A percentile compares a stretch with the other conserved stretches of the same genome.
Evolutionary conservation across 2,113 vertebrate species (phyloP).

Genomic region (Pogona vitticeps): DNA sequence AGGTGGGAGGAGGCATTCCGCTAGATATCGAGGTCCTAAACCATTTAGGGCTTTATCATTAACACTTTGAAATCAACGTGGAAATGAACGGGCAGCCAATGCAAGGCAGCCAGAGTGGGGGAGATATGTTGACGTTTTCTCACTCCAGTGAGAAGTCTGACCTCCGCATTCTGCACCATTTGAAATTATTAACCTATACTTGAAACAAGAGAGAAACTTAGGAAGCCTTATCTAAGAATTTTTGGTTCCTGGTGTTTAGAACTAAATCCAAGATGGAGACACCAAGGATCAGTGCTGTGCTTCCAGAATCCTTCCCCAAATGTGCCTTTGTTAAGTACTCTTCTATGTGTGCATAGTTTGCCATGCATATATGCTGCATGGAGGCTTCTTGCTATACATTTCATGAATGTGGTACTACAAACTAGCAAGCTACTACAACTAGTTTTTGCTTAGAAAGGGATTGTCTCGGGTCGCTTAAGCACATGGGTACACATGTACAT

Average conservation of each 20-base stretch:
- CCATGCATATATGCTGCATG: neutral
- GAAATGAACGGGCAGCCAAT: too few species aligned
- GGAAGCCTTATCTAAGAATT: neutral
- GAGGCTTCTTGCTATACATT: neutral
- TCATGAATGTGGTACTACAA: neutral
- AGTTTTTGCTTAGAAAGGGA: neutral
- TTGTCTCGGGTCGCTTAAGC: neutral
- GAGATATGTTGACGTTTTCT: too few species aligned
- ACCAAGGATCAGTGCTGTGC: neutral
- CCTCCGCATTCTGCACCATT: too few species aligned
- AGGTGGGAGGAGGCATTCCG: too few species aligned
- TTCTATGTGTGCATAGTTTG: neutral
- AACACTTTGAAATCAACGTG: too few species aligned
- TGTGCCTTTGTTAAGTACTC: too few species aligned
- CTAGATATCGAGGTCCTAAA: too few species aligned
- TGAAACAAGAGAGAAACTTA: neutral
- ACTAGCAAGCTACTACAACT: neutral
- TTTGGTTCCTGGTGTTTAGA: neutral
- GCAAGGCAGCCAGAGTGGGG: too few species aligned
- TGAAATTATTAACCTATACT: neutral
- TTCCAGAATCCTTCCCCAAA: neutral
- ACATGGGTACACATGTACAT: too few species aligned
- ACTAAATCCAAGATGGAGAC: neutral
- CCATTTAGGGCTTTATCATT: too few species aligned
- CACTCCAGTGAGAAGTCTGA: too few species aligned